Evolutionary conservation across 2,113 vertebrate genomes (phyloP).

Genomic region (Nycticebus coucang): DNA sequence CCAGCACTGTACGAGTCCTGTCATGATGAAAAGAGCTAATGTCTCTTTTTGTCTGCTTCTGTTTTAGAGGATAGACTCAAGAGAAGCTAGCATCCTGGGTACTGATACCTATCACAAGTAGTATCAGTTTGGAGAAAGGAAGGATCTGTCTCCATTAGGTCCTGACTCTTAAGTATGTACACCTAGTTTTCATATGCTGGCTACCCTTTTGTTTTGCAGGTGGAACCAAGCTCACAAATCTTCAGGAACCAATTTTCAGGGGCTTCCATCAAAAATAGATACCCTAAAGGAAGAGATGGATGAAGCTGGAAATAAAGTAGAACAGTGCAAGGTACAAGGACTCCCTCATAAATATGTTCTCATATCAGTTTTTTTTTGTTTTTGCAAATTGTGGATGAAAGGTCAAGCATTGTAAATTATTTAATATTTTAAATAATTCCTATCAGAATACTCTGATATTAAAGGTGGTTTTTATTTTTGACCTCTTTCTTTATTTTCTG

Average conservation of each 20-base stretch:
- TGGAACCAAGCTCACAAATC: conserved; percentile 99
- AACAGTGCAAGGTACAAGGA: conserved; percentile 95
- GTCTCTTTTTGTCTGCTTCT: background rate
- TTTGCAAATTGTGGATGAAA: background rate
- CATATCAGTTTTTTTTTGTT: background rate
- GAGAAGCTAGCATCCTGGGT: background rate
- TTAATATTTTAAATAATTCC: background rate
- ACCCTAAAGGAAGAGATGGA: conserved; percentile 98
- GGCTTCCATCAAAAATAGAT: conserved; percentile 97
- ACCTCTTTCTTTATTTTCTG: conserved; percentile 20
- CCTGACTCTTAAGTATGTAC: background rate
- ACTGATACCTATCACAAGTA: too few relatives aligned
- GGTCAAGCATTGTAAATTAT: background rate
- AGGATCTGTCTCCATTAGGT: background rate
- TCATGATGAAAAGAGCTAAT: background rate
- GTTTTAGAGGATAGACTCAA: background rate
- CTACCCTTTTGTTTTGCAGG: conserved; percentile 80
- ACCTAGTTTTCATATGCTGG: background rate
- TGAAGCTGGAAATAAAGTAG: conserved; percentile 98
- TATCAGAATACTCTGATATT: background rate
- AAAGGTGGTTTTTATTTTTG: background rate
- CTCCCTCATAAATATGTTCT: background rate
- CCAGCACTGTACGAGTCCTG: rapidly evolving
- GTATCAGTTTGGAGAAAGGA: background rate
- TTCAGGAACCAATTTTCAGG: conserved; percentile 97